Percentiles rank a stretch among this genome's conserved stretches.
phyloP scores from a whole-genome alignment of 2,888 invertebrate species.

The Zygothrica quintamaculata region DNA sequence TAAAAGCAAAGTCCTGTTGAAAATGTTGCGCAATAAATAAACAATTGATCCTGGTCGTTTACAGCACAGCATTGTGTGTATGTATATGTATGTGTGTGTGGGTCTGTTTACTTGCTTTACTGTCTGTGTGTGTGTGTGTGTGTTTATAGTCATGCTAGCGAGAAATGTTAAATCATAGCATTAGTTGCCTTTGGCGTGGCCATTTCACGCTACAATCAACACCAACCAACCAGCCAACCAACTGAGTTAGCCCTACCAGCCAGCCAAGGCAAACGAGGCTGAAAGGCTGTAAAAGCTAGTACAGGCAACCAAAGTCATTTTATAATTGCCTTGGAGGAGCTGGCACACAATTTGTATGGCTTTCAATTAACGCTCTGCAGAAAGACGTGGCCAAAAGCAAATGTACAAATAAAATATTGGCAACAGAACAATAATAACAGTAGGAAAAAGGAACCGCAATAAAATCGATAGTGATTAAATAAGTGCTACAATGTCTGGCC shows the following conservation, averaged over 20 bases:
- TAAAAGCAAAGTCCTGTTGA: constrained; percentile 75
- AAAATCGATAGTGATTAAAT: constrained; percentile 72
- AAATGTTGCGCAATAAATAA: constrained; percentile 76
- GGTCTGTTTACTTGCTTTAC: no score
- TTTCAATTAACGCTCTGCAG: constrained; percentile 72
- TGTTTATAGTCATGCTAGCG: constrained; percentile 15
- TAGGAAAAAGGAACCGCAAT: constrained; percentile 36
- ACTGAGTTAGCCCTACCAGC: constrained; percentile 3
- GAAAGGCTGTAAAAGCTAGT: constrained; percentile 22
- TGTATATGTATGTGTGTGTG: constrained; percentile 3
- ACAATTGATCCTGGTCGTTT: constrained; percentile 69
- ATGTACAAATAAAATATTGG: constrained; percentile 73
- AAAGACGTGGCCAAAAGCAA: constrained; percentile 53
- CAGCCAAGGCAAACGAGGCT: no score
- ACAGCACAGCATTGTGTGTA: constrained; percentile 15
- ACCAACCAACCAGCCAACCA: constrained; percentile 14
- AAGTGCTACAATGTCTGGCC: constrained; percentile 22
- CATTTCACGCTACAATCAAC: constrained; percentile 74
- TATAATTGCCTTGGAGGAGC: constrained; percentile 74
- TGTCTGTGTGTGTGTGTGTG: no score
- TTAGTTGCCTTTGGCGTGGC: constrained; percentile 52
- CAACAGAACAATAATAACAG: constrained; percentile 50
- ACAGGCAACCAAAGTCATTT: constrained; percentile 47
- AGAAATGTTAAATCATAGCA: constrained; percentile 57
- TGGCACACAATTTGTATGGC: constrained; percentile 72